Percentiles rank a stretch among this genome's conserved stretches.
phyloP scores from a whole-genome alignment of 2,797 vertebrate species.

The Cephalopachus bancanus region DNA sequence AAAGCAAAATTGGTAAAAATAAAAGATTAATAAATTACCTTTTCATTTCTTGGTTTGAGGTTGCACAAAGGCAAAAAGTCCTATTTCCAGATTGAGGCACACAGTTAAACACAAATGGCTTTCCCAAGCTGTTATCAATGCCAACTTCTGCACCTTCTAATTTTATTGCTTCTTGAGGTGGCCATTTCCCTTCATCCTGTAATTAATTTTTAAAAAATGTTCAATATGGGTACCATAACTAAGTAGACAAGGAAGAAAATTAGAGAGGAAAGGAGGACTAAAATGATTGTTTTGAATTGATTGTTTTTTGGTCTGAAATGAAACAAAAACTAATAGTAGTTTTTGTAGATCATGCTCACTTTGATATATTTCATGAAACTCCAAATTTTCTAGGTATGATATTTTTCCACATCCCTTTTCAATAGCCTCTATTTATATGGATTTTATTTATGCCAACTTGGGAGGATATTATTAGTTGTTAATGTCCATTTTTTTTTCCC shows the following conservation, averaged over 20 bases:
- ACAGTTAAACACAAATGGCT: conserved; percentile 96
- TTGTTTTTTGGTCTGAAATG: not conserved
- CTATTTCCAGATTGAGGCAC: conserved; percentile 89
- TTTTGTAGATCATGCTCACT: not conserved
- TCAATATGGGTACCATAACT: not conserved
- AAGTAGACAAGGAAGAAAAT: not conserved
- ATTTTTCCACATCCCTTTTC: not conserved
- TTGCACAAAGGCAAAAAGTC: conserved; percentile 93
- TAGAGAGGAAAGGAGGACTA: not conserved
- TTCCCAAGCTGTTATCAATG: conserved; percentile 92
- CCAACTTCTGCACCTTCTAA: conserved; percentile 94
- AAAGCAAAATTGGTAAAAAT: not conserved
- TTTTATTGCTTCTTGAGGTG: conserved; percentile 91
- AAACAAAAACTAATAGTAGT: conserved; percentile 42
- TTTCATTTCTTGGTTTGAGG: conserved; percentile 96
- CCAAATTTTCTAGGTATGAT: not conserved
- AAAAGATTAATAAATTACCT: conserved; percentile 87
- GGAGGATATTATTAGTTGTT: not conserved
- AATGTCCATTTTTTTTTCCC: not conserved
- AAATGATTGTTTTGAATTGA: not conserved
- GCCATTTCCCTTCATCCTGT: conserved; percentile 94
- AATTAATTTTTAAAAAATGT: conserved; percentile 55
- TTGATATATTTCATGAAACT: not conserved
- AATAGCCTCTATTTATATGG: not conserved
- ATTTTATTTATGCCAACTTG: conserved; percentile 15